Percentiles rank a stretch among this genome's conserved stretches.
These are phyloP conservation scores for Henricia sp. DNA, from an alignment of 53 echinoderm and acorn worm genomes.

Conservation along the genomic window DNA sequence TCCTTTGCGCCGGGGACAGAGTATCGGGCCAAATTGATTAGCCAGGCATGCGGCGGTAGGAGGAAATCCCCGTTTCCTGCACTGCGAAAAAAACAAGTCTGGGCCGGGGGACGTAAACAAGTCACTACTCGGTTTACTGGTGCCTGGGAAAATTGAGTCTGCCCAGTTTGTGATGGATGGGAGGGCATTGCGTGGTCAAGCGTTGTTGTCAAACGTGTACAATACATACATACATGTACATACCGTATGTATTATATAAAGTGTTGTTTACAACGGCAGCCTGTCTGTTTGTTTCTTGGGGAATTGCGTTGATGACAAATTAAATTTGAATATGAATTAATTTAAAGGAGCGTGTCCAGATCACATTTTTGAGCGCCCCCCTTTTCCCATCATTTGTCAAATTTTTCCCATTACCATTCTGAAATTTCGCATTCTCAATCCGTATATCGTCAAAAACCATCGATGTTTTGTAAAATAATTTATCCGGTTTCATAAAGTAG, in stretches of 20 bases:
- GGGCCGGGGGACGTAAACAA: constrained; percentile 48
- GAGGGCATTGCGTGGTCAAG: neutral
- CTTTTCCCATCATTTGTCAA: neutral
- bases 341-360: too few species aligned
- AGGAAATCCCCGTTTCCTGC: constrained; percentile 59
- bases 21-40: constrained; percentile 55
- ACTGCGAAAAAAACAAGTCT: constrained; percentile 44
- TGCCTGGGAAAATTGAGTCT: constrained; percentile 26
- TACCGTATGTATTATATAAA: neutral
- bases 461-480: neutral
- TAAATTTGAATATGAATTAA: too few species aligned
- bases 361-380: too few species aligned
- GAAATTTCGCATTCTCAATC: neutral
- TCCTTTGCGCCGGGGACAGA: constrained; percentile 30
- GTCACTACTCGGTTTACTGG: neutral
- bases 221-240: neutral
- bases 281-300: neutral
- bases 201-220: constrained; percentile 25
- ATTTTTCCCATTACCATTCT: neutral
- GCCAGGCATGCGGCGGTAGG: constrained; percentile 41
- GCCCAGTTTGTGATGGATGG: neutral
- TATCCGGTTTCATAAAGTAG: neutral
- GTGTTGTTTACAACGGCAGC: neutral
- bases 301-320: neutral
- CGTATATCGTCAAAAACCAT: too few species aligned